Evolutionary conservation across 2,888 invertebrate genomes (phyloP), one percentile per base, ranked within the genome.

Genomic region (Abrostola tripartita): DNA sequence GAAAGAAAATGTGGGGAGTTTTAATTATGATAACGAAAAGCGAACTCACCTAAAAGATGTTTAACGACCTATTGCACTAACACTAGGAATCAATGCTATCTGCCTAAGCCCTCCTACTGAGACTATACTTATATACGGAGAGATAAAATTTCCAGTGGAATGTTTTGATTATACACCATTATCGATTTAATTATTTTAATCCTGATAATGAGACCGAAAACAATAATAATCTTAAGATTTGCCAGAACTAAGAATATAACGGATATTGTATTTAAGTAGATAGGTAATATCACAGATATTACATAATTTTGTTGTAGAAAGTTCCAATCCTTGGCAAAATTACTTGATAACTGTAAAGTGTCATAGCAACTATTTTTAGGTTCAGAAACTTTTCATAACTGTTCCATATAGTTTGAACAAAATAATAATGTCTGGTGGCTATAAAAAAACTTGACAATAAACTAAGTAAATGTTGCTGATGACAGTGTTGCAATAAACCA

Each of bases 71-170:
- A 51, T 53, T 64, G 54, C 66, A 59, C 67, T 52, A 57, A 14
- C 60, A 57, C 50, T 51, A 52, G 37, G 49, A 61, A 69, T 62
- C 44, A 55, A 58, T 47, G 44, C 35, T 61, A 70, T 78, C 66
- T 78, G 67, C 68, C 70, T 64, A 65, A 40, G 78, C 68, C 84
- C 86, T 76, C 85, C 84, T 64, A 70, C 72, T 38, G 65, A 57
- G 81, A 69, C 73, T 61, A 62, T 55, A 49, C 75, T 87, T 89
- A 81, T 88, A 88, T 88, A 87, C 65, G 37, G 60, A 56, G 5
- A 58, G 86, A 89, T 87, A 85, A 84, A 81, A 67, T 83, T 68
- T 71, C 61, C 72, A 53, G 67, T 67, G 58, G 24, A 70, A 53
- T 74, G 72, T 78, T 74, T 64, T 65, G 68, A 75, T 68, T 65